A percentile compares a stretch with the other conserved stretches of the same genome.
These are phyloP conservation scores for Cherax quadricarinatus DNA, from an alignment of 1,140 invertebrate genomes.

Conservation along the genomic window DNA sequence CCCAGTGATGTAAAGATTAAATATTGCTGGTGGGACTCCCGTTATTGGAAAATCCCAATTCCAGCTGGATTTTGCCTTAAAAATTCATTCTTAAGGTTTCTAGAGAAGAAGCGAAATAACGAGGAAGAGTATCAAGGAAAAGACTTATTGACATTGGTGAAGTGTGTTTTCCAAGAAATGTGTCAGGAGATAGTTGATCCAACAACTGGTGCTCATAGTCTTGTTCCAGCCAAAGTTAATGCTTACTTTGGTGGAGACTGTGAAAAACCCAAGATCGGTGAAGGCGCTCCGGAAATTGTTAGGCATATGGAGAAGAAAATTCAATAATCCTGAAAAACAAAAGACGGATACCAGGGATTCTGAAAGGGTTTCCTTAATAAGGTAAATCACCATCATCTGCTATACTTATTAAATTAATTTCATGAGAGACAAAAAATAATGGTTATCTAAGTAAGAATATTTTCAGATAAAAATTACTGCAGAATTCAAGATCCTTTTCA, in stretches of 20 bases:
- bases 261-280: too few relatives aligned
- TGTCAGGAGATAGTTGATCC: neutral
- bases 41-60: conserved; percentile 3
- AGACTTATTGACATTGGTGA: neutral
- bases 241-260: too few relatives aligned
- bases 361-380: neutral
- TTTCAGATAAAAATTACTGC: too few relatives aligned
- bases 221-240: too few relatives aligned
- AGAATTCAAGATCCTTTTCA: too few relatives aligned
- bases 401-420: too few relatives aligned
- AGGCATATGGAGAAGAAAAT: too few relatives aligned
- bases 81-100: neutral
- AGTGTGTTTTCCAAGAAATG: neutral
- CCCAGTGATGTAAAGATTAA: neutral
- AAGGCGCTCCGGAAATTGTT: too few relatives aligned
- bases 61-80: neutral
- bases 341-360: neutral
- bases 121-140: neutral
- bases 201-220: neutral
- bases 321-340: neutral
- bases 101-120: neutral
- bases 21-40: conserved; percentile 11
- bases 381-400: too few relatives aligned
- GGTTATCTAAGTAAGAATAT: too few relatives aligned
- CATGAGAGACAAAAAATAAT: too few relatives aligned